Evolutionary conservation across 2,797 vertebrate genomes (phyloP).

Genomic region (Cichlasoma orientale): DNA sequence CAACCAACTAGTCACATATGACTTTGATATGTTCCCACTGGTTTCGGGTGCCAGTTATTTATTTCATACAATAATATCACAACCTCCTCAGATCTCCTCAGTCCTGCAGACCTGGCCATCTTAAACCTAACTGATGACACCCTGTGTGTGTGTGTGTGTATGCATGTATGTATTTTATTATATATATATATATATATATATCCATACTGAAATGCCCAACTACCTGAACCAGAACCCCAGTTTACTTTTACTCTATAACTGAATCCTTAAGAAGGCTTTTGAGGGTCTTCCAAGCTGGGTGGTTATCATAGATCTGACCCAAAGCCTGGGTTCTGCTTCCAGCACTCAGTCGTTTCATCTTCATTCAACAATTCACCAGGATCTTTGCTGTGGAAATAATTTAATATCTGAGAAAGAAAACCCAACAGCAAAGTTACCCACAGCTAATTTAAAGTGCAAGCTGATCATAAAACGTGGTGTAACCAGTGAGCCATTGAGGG

Average conservation of each 20-base stretch:
- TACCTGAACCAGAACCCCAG: neutral
- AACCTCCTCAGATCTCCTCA: neutral
- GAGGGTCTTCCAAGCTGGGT: neutral
- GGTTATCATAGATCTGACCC: neutral
- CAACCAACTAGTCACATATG: neutral
- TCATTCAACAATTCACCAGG: neutral
- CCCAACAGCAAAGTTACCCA: slow-evolving; percentile 17
- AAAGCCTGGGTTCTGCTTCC: neutral
- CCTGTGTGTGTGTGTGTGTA: too few species aligned
- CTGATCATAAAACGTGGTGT: slow-evolving; percentile 10
- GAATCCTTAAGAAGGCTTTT: neutral
- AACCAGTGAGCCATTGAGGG: slow-evolving; percentile 4
- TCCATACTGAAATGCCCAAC: neutral
- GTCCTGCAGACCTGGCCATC: neutral
- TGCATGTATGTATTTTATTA: too few species aligned
- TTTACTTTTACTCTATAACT: neutral
- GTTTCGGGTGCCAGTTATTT: neutral
- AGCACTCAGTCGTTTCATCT: neutral
- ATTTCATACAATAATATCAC: neutral
- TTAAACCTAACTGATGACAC: neutral
- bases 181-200: too few species aligned
- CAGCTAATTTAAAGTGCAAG: slow-evolving; percentile 27
- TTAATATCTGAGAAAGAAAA: slow-evolving; percentile 9
- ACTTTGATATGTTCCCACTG: neutral
- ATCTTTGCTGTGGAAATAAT: slow-evolving; percentile 9